phyloP scores from a whole-genome alignment of 1,140 invertebrate genomes.

The Leucophenga varia region DNA sequence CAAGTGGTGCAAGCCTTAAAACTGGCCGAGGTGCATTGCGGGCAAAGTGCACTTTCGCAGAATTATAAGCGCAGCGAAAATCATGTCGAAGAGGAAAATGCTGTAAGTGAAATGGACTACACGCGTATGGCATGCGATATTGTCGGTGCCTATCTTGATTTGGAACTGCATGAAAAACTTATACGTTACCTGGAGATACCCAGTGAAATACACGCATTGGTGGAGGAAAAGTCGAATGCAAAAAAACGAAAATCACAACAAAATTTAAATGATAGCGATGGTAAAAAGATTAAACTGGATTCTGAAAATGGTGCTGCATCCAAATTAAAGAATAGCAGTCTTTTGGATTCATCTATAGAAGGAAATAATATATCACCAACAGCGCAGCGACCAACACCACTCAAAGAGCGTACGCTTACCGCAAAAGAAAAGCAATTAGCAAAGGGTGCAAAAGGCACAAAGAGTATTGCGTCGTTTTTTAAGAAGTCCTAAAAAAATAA shows the following conservation, averaged over 20 bases:
- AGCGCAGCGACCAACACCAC: slow-evolving; percentile 32
- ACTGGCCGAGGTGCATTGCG: slow-evolving; percentile 70
- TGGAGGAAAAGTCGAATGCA: slow-evolving; percentile 29
- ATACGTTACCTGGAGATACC: slow-evolving; percentile 33
- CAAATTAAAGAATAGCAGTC: slow-evolving; percentile 26
- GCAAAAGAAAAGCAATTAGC: slow-evolving; percentile 72
- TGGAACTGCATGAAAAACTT: slow-evolving; percentile 35
- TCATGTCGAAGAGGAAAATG: slow-evolving; percentile 56
- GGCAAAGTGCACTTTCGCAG: slow-evolving; percentile 67
- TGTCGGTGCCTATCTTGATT: slow-evolving; percentile 40
- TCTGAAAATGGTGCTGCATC: slow-evolving; percentile 14
- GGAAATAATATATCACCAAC: slow-evolving; percentile 13
- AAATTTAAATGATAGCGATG: slow-evolving; percentile 16
- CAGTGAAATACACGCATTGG: slow-evolving; percentile 38
- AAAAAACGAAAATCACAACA: slow-evolving; percentile 45
- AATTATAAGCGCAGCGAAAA: slow-evolving; percentile 69
- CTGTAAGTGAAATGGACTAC: slow-evolving; percentile 44
- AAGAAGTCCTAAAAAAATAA: no score
- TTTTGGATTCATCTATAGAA: slow-evolving; percentile 30
- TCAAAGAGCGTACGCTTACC: slow-evolving; percentile 57
- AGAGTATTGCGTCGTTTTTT: slow-evolving; percentile 75
- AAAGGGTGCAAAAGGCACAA: slow-evolving; percentile 72
- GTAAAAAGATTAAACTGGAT: slow-evolving; percentile 41
- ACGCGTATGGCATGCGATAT: slow-evolving; percentile 44
- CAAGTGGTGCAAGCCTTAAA: slow-evolving; percentile 65